These are phyloP conservation scores for Cyclargus thomasi DNA, from an alignment of 1,140 invertebrate species.

Conservation along the genomic window DNA sequence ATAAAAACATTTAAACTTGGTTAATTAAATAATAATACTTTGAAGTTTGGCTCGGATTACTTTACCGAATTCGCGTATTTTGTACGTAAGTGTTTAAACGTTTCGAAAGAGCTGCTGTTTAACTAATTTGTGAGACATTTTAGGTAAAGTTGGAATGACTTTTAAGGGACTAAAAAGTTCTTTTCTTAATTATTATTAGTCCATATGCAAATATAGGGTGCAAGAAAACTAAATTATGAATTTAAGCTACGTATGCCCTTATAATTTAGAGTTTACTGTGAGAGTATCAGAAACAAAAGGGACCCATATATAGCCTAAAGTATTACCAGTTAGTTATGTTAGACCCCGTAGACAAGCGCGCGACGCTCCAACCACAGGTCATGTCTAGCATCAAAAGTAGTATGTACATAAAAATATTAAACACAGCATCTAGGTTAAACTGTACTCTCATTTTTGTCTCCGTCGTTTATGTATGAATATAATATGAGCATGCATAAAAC, in stretches of 20 bases:
- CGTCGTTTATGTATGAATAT: conserved; percentile 4
- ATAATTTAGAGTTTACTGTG: too few relatives aligned
- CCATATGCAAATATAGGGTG: too few relatives aligned
- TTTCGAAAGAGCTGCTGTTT: not conserved
- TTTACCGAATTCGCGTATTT: not conserved
- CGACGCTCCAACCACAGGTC: not conserved
- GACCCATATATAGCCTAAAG: too few relatives aligned
- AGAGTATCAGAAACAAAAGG: too few relatives aligned
- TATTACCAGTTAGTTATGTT: too few relatives aligned
- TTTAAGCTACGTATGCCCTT: too few relatives aligned
- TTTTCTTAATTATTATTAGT: too few relatives aligned
- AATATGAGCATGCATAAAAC: conserved; percentile 21
- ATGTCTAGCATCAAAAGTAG: not conserved
- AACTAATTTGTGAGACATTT: not conserved
- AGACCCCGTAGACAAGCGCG: too few relatives aligned
- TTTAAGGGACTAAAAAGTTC: too few relatives aligned
- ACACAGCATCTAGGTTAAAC: not conserved
- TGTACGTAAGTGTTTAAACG: not conserved
- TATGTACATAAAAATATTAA: not conserved
- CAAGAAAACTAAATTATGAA: too few relatives aligned
- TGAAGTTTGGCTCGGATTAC: not conserved
- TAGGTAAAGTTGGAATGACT: too few relatives aligned
- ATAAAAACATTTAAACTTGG: conserved; percentile 1
- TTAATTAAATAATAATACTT: conserved; percentile 2
- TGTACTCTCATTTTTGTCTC: not conserved